A percentile compares a stretch with the other conserved stretches of the same genome.
phyloP scores from a whole-genome alignment of 2,888 invertebrate species.

The Sympetrum striolatum region DNA sequence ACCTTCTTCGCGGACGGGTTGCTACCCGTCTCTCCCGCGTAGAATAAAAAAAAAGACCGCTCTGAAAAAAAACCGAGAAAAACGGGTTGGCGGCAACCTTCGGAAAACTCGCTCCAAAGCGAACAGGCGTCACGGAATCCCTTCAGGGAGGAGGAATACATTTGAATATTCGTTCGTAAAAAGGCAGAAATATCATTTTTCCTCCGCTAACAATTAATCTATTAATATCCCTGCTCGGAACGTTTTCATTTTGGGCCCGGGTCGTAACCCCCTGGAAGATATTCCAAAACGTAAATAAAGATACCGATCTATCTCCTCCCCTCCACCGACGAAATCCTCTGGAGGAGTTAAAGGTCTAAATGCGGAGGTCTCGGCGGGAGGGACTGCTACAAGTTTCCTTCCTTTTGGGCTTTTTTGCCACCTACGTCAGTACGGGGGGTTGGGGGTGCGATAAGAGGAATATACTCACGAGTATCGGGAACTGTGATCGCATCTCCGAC shows the following conservation, averaged over 20 bases:
- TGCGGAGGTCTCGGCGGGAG: background rate
- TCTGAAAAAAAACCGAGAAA: background rate
- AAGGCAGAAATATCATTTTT: too few species aligned
- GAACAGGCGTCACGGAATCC: background rate
- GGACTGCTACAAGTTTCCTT: background rate
- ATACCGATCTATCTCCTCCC: too few species aligned
- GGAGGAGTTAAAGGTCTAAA: background rate
- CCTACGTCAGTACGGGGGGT: background rate
- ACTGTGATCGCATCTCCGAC: constrained; percentile 57
- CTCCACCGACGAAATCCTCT: background rate
- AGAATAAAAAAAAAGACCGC: too few species aligned
- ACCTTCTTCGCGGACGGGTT: too few species aligned
- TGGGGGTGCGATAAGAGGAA: background rate
- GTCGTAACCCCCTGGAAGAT: too few species aligned
- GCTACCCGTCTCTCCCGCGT: too few species aligned
- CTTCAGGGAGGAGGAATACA: background rate
- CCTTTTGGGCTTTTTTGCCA: background rate
- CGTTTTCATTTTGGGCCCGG: background rate
- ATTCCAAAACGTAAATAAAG: background rate
- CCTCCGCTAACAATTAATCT: background rate
- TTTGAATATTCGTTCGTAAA: too few species aligned
- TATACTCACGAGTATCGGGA: constrained; percentile 56
- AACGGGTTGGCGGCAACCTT: background rate
- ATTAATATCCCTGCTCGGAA: background rate
- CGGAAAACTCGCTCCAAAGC: background rate